Percentiles rank a stretch among this genome's conserved stretches.
Conservation (phyloP, 2,113 vertebrate genomes). For the Dasypus novemcinctus region DNA sequence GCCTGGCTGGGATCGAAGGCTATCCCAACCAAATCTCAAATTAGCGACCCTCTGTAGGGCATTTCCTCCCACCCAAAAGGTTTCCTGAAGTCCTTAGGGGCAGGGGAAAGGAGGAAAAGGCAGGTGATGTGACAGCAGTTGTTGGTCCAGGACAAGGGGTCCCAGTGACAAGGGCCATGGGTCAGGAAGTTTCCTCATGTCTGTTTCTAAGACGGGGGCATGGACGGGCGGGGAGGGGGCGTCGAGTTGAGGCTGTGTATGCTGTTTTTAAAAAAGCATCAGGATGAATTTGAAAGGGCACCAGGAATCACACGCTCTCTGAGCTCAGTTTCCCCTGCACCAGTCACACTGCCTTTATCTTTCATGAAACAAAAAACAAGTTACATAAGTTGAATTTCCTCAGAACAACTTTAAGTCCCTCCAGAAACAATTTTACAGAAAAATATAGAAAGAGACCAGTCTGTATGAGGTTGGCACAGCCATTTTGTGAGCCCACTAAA, state of each 20-base stretch:
- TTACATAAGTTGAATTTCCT: neutral
- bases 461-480: neutral
- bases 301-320: neutral
- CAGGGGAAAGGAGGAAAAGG: neutral
- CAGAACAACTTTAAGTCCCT: neutral
- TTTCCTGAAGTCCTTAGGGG: neutral
- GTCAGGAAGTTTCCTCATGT: neutral
- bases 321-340: neutral
- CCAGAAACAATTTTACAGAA: neutral
- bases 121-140: neutral
- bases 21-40: neutral
- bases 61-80: neutral
- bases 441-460: neutral
- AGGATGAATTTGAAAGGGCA: rapidly evolving
- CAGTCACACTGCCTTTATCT: neutral
- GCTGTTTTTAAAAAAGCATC: neutral
- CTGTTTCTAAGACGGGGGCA: neutral
- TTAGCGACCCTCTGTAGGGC: neutral
- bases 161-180: neutral
- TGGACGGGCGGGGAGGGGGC: neutral
- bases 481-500: neutral
- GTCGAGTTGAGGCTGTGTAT: neutral
- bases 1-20: constrained; percentile 28
- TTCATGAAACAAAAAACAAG: constrained; percentile 32
- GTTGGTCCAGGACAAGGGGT: neutral